Percentiles rank a stretch among this genome's conserved stretches.
phyloP scores from a whole-genome alignment of 1,140 invertebrate genomes.

The Notospermus geniculatus region DNA sequence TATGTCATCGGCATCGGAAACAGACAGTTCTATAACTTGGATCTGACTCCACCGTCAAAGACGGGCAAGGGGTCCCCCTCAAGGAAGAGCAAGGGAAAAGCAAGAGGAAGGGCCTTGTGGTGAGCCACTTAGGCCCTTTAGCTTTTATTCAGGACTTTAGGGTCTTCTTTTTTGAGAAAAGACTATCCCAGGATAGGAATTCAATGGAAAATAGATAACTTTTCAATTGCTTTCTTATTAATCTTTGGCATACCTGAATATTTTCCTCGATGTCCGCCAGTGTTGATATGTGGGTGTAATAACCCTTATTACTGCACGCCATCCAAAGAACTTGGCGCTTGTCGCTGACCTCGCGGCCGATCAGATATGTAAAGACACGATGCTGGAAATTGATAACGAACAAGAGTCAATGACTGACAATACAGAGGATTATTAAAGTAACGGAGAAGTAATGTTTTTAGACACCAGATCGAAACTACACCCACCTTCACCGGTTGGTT shows the following conservation, averaged over 20 bases:
- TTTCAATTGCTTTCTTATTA: not conserved
- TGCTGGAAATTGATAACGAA: slow-evolving; percentile 62
- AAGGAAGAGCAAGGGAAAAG: not conserved
- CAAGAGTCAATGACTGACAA: slow-evolving; percentile 16
- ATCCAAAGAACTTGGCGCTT: slow-evolving; percentile 92
- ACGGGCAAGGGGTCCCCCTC: not conserved
- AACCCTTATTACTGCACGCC: slow-evolving; percentile 94
- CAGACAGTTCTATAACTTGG: too few relatives aligned
- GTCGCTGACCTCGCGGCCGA: slow-evolving; percentile 92
- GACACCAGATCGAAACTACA: not conserved
- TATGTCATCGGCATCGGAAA: too few relatives aligned
- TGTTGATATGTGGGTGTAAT: slow-evolving; percentile 89
- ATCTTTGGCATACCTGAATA: slow-evolving; percentile 63
- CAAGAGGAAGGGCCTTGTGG: not conserved
- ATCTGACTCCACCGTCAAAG: too few relatives aligned
- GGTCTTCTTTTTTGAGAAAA: not conserved
- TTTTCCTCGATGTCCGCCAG: slow-evolving; percentile 88
- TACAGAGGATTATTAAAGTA: not conserved
- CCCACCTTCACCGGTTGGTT: slow-evolving; percentile 53
- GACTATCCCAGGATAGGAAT: not conserved
- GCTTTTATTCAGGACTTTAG: not conserved
- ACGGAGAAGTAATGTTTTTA: not conserved
- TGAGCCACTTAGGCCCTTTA: not conserved
- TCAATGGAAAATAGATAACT: not conserved
- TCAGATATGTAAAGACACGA: slow-evolving; percentile 95